Base-by-base conservation (phyloP, 2,113 vertebrate species). In the Bujurquina vittata region DNA sequence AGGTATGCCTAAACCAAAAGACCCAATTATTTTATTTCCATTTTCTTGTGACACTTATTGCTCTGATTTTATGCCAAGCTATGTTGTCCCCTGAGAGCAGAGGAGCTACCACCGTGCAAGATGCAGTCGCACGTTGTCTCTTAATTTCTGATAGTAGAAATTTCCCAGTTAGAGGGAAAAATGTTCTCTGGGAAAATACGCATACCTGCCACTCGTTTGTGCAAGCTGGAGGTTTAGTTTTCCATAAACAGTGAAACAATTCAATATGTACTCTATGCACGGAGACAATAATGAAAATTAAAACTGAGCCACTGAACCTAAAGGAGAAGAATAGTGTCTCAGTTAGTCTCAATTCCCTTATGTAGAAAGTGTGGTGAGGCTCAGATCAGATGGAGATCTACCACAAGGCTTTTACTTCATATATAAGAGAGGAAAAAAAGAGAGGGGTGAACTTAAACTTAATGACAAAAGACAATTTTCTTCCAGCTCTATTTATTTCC, bases 1-100 rank as follows among this genome's bases (percentile, higher is more conserved):
- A 97, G 97, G 97, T 98, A 95, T 57, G 63, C 1, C 6, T 10
- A 37, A 17, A 31, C 23, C 57, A 76, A 49, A 15, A 22, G 22
- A 55, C 10, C 10, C 67, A 72, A 54, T 72, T 72, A 72, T 72
- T 26, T 56, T 10, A 75, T 22, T 57, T 74, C 62, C n/a, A 17
- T 73, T 81, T 46, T 59, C 4, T 59, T n/a, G 59, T 6, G 1
- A 22, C 17, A 1, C 35, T 78, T 33, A 59, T 29, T 54, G 22
- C 10, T 23, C 46, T 23, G 67, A 33, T 18, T 29, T 52, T n/a
- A 54, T 37, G 23, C 37, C 17, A 15, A 43, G 46, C 6, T 22
- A 4, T 20, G 0, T 9, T 22, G 18, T 37, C 33, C 15, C 57
- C 12, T 20, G 11, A 46, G 12, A 76, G 58, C 59, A 29, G 23